Conservation (phyloP, 2,888 invertebrate genomes). For the Meiosimyza platycephala region DNA sequence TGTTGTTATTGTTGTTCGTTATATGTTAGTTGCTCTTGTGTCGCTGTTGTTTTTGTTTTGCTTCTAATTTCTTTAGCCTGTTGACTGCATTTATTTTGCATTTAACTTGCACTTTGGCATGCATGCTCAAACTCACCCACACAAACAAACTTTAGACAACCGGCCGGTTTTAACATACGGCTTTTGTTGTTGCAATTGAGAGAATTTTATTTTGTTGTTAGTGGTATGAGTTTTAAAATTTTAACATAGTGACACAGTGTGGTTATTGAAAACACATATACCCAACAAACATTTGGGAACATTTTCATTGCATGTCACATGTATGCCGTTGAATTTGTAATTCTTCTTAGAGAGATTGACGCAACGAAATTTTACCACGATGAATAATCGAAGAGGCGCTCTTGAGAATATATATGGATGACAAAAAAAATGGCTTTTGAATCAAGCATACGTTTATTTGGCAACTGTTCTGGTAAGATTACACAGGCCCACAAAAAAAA, state of each 20-base stretch:
- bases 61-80: constrained; percentile 18
- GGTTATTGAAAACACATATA: too few species aligned
- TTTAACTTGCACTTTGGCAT: constrained; percentile 35
- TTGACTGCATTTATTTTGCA: constrained; percentile 25
- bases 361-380: too few species aligned
- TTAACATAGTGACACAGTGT: constrained; percentile 25
- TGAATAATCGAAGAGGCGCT: too few species aligned
- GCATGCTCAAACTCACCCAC: constrained; percentile 32
- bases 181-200: neutral
- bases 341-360: too few species aligned
- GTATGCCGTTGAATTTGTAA: too few species aligned
- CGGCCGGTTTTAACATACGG: neutral
- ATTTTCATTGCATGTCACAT: too few species aligned
- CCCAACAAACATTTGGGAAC: too few species aligned
- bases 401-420: too few species aligned
- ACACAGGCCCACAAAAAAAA: too few species aligned
- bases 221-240: constrained; percentile 5
- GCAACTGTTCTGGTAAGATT: too few species aligned
- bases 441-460: too few species aligned
- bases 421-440: too few species aligned
- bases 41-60: constrained; percentile 21
- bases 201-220: neutral
- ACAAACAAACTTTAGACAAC: constrained; percentile 1
- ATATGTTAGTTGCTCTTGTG: neutral
- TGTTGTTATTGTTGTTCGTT: neutral